phyloP scores from a whole-genome alignment of 2,888 invertebrate genomes.

The Mechanitis mazaeus region DNA sequence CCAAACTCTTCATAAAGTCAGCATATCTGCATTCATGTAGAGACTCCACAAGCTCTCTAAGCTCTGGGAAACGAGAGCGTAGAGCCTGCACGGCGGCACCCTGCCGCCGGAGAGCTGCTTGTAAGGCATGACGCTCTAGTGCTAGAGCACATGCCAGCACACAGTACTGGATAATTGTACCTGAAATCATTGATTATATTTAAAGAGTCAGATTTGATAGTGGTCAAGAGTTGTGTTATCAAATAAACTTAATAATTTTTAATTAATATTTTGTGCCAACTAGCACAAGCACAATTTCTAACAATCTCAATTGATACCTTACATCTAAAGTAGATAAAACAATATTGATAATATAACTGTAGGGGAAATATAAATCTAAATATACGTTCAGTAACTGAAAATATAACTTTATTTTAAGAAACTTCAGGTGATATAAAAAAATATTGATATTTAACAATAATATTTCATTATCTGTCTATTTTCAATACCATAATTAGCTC shows the following conservation, averaged over 20 bases:
- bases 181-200: conserved; percentile 53
- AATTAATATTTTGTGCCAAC: too few species aligned
- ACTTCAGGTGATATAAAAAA: too few species aligned
- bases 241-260: too few species aligned
- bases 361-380: background rate
- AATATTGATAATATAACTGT: too few species aligned
- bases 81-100: conserved; percentile 86
- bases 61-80: conserved; percentile 79
- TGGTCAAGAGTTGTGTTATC: too few species aligned
- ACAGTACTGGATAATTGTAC: conserved; percentile 77
- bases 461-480: too few species aligned
- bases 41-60: conserved; percentile 82
- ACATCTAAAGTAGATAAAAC: too few species aligned
- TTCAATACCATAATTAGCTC: too few species aligned
- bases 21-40: conserved; percentile 95
- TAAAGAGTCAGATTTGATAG: too few species aligned
- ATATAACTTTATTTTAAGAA: background rate
- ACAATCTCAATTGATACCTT: too few species aligned
- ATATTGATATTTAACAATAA: too few species aligned
- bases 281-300: too few species aligned
- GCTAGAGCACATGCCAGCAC: conserved; percentile 77
- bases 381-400: background rate
- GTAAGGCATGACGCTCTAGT: conserved; percentile 72
- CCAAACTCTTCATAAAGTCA: conserved; percentile 83
- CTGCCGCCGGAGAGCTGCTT: conserved; percentile 72